Conservation (phyloP, 2,797 vertebrate genomes). For the Leucoraja ocellata region DNA sequence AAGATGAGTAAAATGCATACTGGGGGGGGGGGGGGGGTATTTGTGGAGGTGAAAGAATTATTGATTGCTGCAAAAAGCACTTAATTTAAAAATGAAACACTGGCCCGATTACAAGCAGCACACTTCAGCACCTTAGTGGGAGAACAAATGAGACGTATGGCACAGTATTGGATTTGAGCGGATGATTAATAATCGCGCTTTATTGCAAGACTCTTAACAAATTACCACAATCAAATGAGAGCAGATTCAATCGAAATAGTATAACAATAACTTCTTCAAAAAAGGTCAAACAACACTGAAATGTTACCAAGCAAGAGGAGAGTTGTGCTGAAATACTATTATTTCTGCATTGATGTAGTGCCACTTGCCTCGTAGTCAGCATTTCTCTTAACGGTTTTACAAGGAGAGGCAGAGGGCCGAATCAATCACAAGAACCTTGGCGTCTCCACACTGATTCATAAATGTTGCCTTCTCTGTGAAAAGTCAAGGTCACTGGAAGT, state of each 20-base stretch:
- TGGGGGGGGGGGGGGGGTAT: too few relatives aligned
- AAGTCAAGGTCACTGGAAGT: conserved; percentile 8
- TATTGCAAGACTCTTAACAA: conserved; percentile 55
- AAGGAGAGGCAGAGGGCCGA: conserved; percentile 41
- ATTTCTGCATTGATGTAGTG: conserved; percentile 66
- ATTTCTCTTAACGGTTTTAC: conserved; percentile 60
- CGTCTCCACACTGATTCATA: conserved; percentile 47
- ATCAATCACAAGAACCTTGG: conserved; percentile 52
- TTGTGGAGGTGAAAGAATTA: neutral
- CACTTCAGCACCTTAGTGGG: neutral
- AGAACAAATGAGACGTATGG: neutral
- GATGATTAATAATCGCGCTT: conserved; percentile 27
- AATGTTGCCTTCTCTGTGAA: conserved; percentile 48
- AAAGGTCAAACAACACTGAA: conserved; percentile 72
- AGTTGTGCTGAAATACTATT: conserved; percentile 71
- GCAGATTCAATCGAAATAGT: conserved; percentile 68
- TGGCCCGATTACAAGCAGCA: neutral
- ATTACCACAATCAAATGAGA: conserved; percentile 71
- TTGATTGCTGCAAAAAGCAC: neutral
- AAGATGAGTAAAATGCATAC: neutral
- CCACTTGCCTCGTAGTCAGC: conserved; percentile 67
- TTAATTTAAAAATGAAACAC: conserved; percentile 21
- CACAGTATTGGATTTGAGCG: conserved; percentile 7
- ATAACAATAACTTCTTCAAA: conserved; percentile 70
- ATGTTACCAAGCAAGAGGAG: conserved; percentile 78